A percentile compares a stretch with the other conserved stretches of the same genome.
Evolutionary conservation across 2,888 invertebrate genomes (phyloP).

Genomic region (Siphlonurus alternatus): DNA sequence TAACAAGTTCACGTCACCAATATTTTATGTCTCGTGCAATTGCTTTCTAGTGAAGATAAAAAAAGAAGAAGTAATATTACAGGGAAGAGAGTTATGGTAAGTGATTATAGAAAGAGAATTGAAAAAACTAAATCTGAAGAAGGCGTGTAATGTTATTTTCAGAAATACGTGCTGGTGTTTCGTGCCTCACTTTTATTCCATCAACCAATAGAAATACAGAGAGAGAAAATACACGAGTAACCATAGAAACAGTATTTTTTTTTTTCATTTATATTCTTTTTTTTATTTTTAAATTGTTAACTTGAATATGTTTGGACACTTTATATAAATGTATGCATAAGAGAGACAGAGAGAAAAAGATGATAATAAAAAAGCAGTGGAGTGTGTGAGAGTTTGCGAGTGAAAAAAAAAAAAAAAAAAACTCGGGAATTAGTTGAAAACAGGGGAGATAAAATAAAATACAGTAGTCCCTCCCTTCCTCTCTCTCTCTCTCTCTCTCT

Average conservation of each 20-base stretch:
- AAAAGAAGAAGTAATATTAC: neutral
- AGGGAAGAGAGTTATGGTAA: neutral
- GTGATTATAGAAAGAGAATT: neutral
- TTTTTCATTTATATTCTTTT: neutral
- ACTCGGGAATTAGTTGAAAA: too few species aligned
- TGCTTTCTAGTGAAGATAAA: neutral
- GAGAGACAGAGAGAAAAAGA: neutral
- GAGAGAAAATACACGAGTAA: too few species aligned
- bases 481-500: neutral
- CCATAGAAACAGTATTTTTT: neutral
- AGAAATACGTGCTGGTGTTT: neutral
- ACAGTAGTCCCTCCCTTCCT: neutral
- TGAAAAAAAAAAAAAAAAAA: too few species aligned
- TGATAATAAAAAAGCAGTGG: too few species aligned
- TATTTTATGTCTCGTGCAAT: neutral
- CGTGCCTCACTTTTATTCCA: neutral
- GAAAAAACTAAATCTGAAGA: neutral
- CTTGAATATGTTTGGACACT: neutral
- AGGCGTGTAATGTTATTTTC: neutral
- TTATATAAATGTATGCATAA: neutral
- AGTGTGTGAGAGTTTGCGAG: too few species aligned
- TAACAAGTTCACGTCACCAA: neutral
- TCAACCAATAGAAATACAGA: neutral
- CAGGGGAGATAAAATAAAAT: too few species aligned
- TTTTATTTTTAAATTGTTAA: neutral